Base-by-base conservation (phyloP, 2,797 vertebrate genomes). In the Liparis tanakae region DNA sequence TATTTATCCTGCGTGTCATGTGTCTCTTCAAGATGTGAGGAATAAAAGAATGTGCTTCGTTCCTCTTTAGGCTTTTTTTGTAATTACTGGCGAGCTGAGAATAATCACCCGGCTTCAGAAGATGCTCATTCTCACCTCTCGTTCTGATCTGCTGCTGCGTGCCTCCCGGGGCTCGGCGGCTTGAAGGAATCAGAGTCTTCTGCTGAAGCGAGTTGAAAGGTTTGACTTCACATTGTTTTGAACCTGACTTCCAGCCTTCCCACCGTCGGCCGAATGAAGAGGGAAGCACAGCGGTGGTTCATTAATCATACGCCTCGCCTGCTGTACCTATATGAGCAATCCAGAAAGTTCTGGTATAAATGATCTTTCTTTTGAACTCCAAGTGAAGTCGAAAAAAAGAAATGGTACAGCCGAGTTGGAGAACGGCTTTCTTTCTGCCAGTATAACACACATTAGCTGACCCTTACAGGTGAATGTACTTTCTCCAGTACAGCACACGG, bases 51-150 rank as follows among this genome's bases (percentile, higher is more conserved):
- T 81, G 73, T 17, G 37, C 62, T 74, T 59, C 30, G 18, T 80
- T 81, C 58, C 50, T 88, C 81, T 85, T 54, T 50, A 57, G 66
- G 61, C 51, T 65, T 15, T 22, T 41, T 48, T 44, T 15, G 69
- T 84, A 85, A 87, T 82, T 74, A 88, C 73, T 39, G 77, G 70
- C 68, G 73, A 46, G 7, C 60, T 55, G 33, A 67, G 78, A 88
- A 88, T 82, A 78, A 90, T 91, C 70, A 77, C 51, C 58, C 20
- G 1, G 65, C 66, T 79, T 78, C 87, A 72, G 64, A 85, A 71
- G 73, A 70, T 46, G 39, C 58, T 79, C 15, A 66, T 76, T 81
- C 79, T 54, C 73, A 74, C 66, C 72, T 79, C 70, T 46, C 48
- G 33, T 43, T 53, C 82, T 72, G 74, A 79, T 76, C 48, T 64